phyloP scores from a whole-genome alignment of 2,797 vertebrate genomes.

The Periophthalmus magnuspinnatus region DNA sequence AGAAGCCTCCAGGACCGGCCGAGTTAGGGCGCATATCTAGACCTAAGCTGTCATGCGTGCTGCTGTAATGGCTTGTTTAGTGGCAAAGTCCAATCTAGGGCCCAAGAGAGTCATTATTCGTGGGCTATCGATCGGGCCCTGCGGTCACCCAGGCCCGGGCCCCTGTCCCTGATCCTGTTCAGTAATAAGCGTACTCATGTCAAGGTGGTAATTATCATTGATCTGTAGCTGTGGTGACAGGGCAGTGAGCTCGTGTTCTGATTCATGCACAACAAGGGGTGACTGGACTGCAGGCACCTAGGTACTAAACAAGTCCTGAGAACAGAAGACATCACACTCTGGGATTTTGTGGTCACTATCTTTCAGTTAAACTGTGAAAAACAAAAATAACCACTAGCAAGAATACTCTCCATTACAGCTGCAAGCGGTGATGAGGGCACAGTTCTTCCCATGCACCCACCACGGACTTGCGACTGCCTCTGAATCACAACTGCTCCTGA shows the following conservation, averaged over 20 bases:
- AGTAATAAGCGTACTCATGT: slow-evolving; percentile 98
- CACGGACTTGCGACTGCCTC: too few relatives aligned
- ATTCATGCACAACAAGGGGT: slow-evolving; percentile 86
- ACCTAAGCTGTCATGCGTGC: slow-evolving; percentile 81
- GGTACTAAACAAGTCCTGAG: slow-evolving; percentile 48
- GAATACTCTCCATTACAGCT: too few relatives aligned
- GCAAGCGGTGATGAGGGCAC: too few relatives aligned
- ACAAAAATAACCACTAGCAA: too few relatives aligned
- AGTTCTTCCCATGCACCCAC: too few relatives aligned
- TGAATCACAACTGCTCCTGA: too few relatives aligned
- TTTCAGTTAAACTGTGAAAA: slow-evolving; percentile 16
- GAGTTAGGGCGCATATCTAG: slow-evolving; percentile 81
- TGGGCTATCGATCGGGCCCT: slow-evolving; percentile 88
- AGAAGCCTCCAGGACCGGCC: slow-evolving; percentile 74
- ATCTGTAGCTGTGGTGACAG: slow-evolving; percentile 92
- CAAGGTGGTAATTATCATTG: slow-evolving; percentile 98
- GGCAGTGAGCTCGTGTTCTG: slow-evolving; percentile 82
- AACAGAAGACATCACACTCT: slow-evolving; percentile 40
- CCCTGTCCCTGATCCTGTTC: slow-evolving; percentile 96
- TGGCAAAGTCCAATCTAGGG: slow-evolving; percentile 87
- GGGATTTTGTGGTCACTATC: slow-evolving; percentile 12
- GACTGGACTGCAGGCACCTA: slow-evolving; percentile 61
- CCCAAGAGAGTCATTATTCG: slow-evolving; percentile 92
- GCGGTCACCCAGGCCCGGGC: slow-evolving; percentile 68
- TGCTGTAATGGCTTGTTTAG: slow-evolving; percentile 90